Conservation (phyloP, 1,140 invertebrate genomes). For the Melanaphis sacchari region DNA sequence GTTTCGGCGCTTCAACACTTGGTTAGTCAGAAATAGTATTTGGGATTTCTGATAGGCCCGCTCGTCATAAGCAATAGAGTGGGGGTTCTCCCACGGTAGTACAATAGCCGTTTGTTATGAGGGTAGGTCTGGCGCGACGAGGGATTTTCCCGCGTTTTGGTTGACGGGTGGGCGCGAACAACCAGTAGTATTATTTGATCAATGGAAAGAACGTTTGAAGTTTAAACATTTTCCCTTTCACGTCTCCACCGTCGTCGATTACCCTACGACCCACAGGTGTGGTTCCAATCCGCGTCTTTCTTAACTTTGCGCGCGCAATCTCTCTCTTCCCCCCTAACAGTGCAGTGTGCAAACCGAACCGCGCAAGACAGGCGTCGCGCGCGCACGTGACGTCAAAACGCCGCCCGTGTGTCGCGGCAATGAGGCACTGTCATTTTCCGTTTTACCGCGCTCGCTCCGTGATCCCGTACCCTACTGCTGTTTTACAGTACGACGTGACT, state of each 20-base stretch:
- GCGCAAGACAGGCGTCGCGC: background rate
- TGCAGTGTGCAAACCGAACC: background rate
- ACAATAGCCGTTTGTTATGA: background rate
- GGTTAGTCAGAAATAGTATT: background rate
- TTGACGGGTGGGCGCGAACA: background rate
- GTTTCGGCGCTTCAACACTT: too few relatives aligned
- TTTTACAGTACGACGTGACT: background rate
- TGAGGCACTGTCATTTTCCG: background rate
- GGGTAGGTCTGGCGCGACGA: background rate
- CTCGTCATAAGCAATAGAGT: background rate
- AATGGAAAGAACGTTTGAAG: background rate
- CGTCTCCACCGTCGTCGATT: too few relatives aligned
- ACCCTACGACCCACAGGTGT: background rate
- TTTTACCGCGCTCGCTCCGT: background rate
- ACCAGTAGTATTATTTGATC: too few relatives aligned
- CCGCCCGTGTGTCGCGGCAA: background rate
- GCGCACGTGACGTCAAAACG: background rate
- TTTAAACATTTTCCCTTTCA: background rate
- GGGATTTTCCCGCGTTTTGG: background rate
- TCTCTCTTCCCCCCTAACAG: background rate
- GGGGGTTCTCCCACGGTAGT: background rate
- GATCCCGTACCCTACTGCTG: background rate
- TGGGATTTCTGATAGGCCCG: background rate
- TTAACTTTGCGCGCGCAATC: background rate
- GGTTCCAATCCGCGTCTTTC: background rate